Evolutionary conservation across 2,797 vertebrate genomes (phyloP).

Genomic region (Tenualosa ilisha): DNA sequence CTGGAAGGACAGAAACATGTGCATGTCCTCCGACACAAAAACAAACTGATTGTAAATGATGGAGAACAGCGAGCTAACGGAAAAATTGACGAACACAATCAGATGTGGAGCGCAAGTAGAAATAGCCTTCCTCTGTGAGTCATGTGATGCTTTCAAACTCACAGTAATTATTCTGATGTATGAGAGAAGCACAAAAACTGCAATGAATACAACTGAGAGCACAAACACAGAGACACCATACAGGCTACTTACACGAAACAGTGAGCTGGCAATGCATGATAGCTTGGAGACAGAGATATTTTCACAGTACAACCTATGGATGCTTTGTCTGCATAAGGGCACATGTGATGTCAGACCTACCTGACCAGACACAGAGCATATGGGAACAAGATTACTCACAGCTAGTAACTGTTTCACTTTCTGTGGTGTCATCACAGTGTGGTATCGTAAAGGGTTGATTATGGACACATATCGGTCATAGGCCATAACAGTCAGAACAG

Average conservation of each 20-base stretch:
- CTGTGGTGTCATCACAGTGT: conserved; percentile 9
- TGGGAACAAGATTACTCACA: background rate
- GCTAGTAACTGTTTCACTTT: background rate
- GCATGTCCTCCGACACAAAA: background rate
- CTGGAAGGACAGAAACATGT: background rate
- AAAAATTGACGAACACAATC: background rate
- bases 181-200: conserved; percentile 8
- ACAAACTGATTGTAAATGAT: conserved; percentile 8
- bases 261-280: background rate
- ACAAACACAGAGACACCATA: background rate
- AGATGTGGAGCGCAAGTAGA: conserved; percentile 17
- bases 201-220: background rate
- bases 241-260: background rate
- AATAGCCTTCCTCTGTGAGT: background rate
- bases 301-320: conserved; percentile 23
- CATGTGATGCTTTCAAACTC: background rate
- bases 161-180: conserved; percentile 15
- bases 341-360: background rate
- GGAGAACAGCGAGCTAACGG: background rate
- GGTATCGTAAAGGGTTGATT: background rate
- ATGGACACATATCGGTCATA: background rate
- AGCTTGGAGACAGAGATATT: background rate
- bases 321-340: background rate
- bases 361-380: conserved; percentile 3
- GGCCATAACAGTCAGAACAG: background rate